These are phyloP conservation scores for Siphamia tubifer DNA, from an alignment of 2,113 vertebrate species.

Conservation along the genomic window DNA sequence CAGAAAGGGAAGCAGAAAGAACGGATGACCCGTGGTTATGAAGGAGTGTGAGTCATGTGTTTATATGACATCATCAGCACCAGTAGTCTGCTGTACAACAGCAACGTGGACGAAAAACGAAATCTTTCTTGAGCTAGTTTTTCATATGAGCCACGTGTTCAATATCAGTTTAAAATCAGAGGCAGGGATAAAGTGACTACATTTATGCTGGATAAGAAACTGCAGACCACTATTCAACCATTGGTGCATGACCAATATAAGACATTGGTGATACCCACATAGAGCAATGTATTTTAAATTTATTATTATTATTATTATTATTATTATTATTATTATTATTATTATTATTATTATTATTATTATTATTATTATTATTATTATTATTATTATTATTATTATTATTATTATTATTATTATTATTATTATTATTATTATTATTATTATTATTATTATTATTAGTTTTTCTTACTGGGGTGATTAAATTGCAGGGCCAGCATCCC, in stretches of 20 bases:
- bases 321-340: not conserved
- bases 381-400: not conserved
- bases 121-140: slow-evolving; percentile 14
- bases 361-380: not conserved
- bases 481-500: not conserved
- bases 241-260: too few species aligned
- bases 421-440: not conserved
- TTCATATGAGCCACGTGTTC: not conserved
- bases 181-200: not conserved
- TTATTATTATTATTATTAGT: not conserved
- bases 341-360: not conserved
- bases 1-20: not conserved
- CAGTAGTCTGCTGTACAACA: not conserved
- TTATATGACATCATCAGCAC: slow-evolving; percentile 25
- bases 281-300: not conserved
- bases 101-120: not conserved
- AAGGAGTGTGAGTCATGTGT: slow-evolving; percentile 11
- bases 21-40: not conserved
- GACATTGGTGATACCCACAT: too few species aligned
- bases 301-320: not conserved
- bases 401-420: not conserved
- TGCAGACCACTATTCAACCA: too few species aligned
- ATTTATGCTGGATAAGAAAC: not conserved
- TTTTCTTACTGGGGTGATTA: not conserved
- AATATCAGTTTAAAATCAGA: not conserved